Conservation (phyloP, 2,888 invertebrate species). For the Tupiocoris notatus region DNA sequence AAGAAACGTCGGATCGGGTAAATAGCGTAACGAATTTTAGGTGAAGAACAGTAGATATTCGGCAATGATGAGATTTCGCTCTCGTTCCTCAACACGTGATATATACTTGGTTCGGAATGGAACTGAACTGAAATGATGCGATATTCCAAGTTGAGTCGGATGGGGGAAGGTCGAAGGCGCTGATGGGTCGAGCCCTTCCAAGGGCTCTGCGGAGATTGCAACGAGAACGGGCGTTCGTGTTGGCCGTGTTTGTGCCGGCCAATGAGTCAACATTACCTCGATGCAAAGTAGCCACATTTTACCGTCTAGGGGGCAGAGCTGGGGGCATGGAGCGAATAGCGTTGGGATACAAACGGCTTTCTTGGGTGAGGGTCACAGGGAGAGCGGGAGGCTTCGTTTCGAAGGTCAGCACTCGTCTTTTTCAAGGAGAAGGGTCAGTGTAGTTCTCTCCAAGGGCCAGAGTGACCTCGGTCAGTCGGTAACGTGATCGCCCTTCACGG, state of each 20-base stretch:
- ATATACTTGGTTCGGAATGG: no score
- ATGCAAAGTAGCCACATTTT: not conserved
- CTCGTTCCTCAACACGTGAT: no score
- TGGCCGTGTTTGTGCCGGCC: not conserved
- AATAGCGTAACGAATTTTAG: no score
- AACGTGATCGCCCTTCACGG: not conserved
- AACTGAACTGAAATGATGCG: not conserved
- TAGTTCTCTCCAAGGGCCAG: not conserved
- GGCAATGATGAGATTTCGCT: no score
- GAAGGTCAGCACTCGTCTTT: no score
- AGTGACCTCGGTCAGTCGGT: not conserved
- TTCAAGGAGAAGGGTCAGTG: not conserved
- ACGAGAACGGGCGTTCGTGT: no score
- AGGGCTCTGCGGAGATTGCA: no score
- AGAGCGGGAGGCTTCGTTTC: no score
- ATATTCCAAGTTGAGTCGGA: not conserved
- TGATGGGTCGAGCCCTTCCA: not conserved
- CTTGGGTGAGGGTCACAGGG: not conserved
- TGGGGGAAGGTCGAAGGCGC: not conserved
- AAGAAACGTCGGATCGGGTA: no score
- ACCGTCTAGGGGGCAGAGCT: not conserved
- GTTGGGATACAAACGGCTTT: no score
- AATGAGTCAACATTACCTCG: not conserved
- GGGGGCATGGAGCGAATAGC: not conserved
- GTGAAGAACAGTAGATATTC: no score